Evolutionary conservation across 2,113 vertebrate species (phyloP), one percentile per base, ranked within the genome.

Genomic region (Cebidichthys violaceus): DNA sequence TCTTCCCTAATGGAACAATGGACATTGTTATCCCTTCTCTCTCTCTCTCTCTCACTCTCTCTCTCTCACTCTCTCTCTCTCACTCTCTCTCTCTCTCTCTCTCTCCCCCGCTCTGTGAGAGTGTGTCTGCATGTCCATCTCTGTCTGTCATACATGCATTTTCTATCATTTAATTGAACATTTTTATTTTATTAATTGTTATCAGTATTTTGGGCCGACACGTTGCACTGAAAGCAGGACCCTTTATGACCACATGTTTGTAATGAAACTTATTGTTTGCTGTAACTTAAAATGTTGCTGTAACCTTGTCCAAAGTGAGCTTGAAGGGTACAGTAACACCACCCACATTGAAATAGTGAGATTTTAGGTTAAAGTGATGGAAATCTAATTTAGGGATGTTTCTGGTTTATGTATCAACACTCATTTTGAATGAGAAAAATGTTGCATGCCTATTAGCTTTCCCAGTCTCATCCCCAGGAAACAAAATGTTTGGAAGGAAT

Each of bases 1-100:
- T 88, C 84, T 87, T 91, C 78, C 77, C 83, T 91, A 86, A 90
- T 90, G 83, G 90, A 93, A 93, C 89, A 93, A 85, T 92, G 86
- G 89, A 79, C 84, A 85, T 89, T 90, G 91, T 94, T 91, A 89
- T 68, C 47, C 83, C 18, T 55, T 73, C 43, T 84, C 43, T 82
- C 70, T 31, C 15, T 33, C 31, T 33, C 33, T 33, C 33, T 55
- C 31, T 39, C 22, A 70, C 14, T 39, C 29, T 54, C 65, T 64
- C 61, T 29, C 9, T 62, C 27, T 70, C 50, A 39, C n/a, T 22
- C 41, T 66, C 61, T 77, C 1, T 83, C 43, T 82, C 70, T 31
- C 15, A 5, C 31, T 33, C 33, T 33, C 33, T 55, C 31, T 39
- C 22, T 73, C 14, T 39, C 29, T 54, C 65, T 64, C 61, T 29